Evolutionary conservation across 53 echinoderm and acorn worm species (phyloP).

Genomic region (Crossaster papposus): DNA sequence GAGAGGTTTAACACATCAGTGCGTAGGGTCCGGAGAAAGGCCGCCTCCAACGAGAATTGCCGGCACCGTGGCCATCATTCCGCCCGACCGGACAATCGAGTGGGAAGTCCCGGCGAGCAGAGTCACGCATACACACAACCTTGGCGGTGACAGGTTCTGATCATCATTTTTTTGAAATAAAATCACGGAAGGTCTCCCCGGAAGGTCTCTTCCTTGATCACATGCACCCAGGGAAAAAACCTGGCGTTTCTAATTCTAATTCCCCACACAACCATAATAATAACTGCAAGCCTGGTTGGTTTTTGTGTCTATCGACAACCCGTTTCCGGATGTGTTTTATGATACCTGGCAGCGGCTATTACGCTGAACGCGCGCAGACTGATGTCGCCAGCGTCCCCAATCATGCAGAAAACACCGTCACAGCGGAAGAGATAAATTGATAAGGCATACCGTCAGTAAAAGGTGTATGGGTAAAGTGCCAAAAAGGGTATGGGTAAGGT

Average conservation of each 20-base stretch:
- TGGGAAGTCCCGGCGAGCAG: conserved; percentile 3
- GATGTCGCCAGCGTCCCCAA: conserved; percentile 36
- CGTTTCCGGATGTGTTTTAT: conserved; percentile 34
- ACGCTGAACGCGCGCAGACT: conserved; percentile 24
- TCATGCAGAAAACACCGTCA: conserved; percentile 32
- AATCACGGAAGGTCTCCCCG: conserved; percentile 24
- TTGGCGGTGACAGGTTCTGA: conserved; percentile 8
- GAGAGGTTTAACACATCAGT: conserved; percentile 38
- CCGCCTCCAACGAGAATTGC: conserved; percentile 43
- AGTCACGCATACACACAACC: conserved; percentile 43
- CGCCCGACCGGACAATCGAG: conserved; percentile 33
- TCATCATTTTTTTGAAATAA: not conserved
- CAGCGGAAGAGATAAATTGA: not conserved
- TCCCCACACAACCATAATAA: conserved; percentile 5
- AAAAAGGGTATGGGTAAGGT: too few relatives aligned
- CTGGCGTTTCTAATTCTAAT: conserved; percentile 30
- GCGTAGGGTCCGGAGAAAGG: conserved; percentile 19
- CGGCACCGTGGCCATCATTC: conserved; percentile 52
- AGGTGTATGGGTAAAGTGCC: not conserved
- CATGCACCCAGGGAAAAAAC: conserved; percentile 1
- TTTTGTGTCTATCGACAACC: conserved; percentile 41
- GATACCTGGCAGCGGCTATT: conserved; percentile 20
- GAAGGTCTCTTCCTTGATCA: not conserved
- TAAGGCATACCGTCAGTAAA: not conserved
- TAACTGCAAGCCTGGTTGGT: conserved; percentile 32